Evolutionary conservation across 2,113 vertebrate species (phyloP), one percentile per base, ranked within the genome.

Genomic region (Forbesichthys papilliferus): DNA sequence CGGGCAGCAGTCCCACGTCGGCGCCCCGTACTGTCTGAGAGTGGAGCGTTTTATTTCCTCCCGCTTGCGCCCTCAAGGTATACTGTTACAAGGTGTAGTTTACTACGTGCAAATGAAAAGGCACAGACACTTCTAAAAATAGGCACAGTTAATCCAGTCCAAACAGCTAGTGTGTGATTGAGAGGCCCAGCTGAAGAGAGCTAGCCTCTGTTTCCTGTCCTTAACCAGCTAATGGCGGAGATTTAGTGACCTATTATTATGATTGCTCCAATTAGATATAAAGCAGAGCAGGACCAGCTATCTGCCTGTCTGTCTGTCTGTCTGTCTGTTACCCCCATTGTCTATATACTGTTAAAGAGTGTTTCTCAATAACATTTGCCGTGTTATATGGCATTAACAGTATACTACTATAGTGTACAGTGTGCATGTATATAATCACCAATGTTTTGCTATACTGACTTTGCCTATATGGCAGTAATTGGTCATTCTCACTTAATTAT

Each of bases 201-300:
- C 70, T 66, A 64, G 77, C 54, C 81, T 87, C 81, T 69, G 73
- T 86, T 90, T 92, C 90, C 88, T 87, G 87, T 79, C 76, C 82
- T 81, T 86, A 83, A 80, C 69, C 46, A 68, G 77, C 71, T 88
- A 87, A 85, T 85, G 69, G 75, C 70, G 68, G 84, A 81, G 84
- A 88, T 88, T 90, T 86, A 90, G 69, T 82, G 84, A 64, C 70
- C 81, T 86, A 87, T 87, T 90, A 87, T 85, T 87, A 81, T 88
- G 83, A 91, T 85, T 84, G 83, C 79, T 66, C 64, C 83, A 89
- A 81, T 87, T 84, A 84, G 81, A 68, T 70, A 80, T 83, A 84
- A 78, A 82, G 78, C 69, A 74, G 72, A n/a, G 55, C 53, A 62
- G 61, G 72, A 62, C 71, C 73, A 46, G 73, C 63, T 48, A 2